Conservation (phyloP, 1,140 invertebrate genomes). For the Nylanderia fulva region DNA sequence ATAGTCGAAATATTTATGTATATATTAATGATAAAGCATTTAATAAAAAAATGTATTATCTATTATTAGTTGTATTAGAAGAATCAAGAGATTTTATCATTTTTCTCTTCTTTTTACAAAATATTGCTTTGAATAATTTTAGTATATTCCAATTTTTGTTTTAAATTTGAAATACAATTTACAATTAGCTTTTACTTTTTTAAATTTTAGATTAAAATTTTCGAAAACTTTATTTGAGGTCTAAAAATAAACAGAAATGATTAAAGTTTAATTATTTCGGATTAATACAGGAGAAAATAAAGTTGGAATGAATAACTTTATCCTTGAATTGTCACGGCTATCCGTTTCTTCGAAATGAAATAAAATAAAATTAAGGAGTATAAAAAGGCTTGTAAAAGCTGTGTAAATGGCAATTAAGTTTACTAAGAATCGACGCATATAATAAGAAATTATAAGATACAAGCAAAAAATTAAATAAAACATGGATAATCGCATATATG, state of each 20-base stretch:
- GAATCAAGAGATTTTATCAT: no score
- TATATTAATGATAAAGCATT: no score
- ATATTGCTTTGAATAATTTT: slow-evolving; percentile 4
- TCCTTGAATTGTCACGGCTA: not conserved
- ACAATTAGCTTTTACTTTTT: not conserved
- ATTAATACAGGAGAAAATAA: not conserved
- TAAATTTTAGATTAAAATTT: slow-evolving; percentile 33
- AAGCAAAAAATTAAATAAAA: no score
- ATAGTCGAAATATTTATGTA: not conserved
- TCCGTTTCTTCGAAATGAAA: not conserved
- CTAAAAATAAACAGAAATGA: not conserved
- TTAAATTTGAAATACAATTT: slow-evolving; percentile 3
- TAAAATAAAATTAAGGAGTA: no score
- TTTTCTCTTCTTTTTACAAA: not conserved
- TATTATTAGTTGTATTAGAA: not conserved
- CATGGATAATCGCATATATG: no score
- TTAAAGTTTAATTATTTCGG: not conserved
- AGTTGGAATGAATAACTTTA: not conserved
- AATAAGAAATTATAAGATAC: no score
- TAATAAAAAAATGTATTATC: not conserved
- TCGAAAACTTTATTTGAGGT: not conserved
- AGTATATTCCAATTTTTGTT: not conserved
- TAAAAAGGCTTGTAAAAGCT: no score
- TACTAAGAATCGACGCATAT: no score
- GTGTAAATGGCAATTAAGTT: no score